Evolutionary conservation across 2,113 vertebrate genomes (phyloP).

Genomic region (Labrus mixtus): DNA sequence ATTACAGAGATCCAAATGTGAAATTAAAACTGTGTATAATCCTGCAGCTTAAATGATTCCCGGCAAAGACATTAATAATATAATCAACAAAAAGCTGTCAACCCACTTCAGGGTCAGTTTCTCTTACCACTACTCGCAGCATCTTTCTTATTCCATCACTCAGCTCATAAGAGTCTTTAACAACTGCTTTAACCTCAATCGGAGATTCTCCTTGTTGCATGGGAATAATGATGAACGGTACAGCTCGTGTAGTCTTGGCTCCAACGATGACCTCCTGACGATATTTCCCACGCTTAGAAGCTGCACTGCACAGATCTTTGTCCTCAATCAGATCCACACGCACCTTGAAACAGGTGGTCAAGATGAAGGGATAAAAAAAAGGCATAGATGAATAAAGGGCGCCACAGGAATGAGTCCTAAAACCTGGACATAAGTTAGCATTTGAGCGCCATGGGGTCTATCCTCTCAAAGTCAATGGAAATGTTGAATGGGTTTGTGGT

Average conservation of each 20-base stretch:
- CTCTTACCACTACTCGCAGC: conserved; percentile 89
- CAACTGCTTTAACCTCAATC: conserved; percentile 86
- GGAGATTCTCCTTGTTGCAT: conserved; percentile 74
- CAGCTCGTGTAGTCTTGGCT: conserved; percentile 52
- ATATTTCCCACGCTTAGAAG: conserved; percentile 52
- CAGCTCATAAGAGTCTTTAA: conserved; percentile 19
- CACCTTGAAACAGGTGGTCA: conserved; percentile 78
- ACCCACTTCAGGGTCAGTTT: background rate
- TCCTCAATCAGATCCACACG: conserved; percentile 84
- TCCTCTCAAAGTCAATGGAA: too few species aligned
- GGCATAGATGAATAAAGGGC: too few species aligned
- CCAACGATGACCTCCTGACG: conserved; percentile 58
- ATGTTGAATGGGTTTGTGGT: too few species aligned
- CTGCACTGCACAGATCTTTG: conserved; percentile 85
- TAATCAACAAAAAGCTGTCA: background rate
- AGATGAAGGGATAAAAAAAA: background rate
- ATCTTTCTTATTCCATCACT: conserved; percentile 85
- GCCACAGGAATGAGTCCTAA: too few species aligned
- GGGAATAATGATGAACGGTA: conserved; percentile 87
- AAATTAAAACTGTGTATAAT: too few species aligned
- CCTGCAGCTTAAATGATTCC: too few species aligned
- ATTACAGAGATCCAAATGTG: too few species aligned
- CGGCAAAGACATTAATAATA: too few species aligned
- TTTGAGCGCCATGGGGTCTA: too few species aligned
- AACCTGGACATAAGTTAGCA: too few species aligned